Evolutionary conservation across 2,888 invertebrate species (phyloP), one percentile per base, ranked within the genome.

Genomic region (Microchrysa polita): DNA sequence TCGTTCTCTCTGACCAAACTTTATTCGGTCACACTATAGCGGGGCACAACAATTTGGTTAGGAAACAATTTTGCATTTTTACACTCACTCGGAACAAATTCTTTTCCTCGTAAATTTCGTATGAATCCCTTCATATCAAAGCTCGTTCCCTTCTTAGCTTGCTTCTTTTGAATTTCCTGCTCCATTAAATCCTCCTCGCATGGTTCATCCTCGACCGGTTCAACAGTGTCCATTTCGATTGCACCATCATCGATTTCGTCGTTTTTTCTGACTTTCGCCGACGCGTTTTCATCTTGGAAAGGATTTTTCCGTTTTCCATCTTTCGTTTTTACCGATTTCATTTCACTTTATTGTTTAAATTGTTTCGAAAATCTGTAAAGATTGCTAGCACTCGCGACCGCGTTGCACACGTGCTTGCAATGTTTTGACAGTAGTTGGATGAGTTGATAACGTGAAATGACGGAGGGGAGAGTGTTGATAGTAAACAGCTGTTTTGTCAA

Each of bases 71-170:
- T n/a, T n/a, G n/a, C n/a, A n/a, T n/a, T 10, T 10, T n/a, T 48
- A n/a, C 4, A 48, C 82, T 81, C 82, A 90, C 90, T 88, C 81
- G 87, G 86, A 74, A 88, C 86, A 79, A 88, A 89, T 14, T 88
- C 87, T 60, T 85, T 85, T 71, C 85, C 84, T 0, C 85, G 80
- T 72, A 91, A 79, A 76, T 88, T 88, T 78, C 86, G 87, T 0
- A 90, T 86, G 75, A 90, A 90, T 76, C 88, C 86, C 82, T 88
- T 87, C 74, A 89, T 85, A 80, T 89, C 88, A 79, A 90, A 90
- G 69, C n/a, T 48, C 4, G 12, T 18, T 16, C 14, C 23, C 12
- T 65, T 16, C 44, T 20, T 65, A 5, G 14, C 18, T 16, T 34
- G 10, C 16, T 40, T 4, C 2, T 61, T n/a, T 16, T 40, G 18